A percentile compares a stretch with the other conserved stretches of the same genome.
These are phyloP conservation scores for Trematomus loennbergii DNA, from an alignment of 2,113 vertebrate genomes.

Conservation along the genomic window DNA sequence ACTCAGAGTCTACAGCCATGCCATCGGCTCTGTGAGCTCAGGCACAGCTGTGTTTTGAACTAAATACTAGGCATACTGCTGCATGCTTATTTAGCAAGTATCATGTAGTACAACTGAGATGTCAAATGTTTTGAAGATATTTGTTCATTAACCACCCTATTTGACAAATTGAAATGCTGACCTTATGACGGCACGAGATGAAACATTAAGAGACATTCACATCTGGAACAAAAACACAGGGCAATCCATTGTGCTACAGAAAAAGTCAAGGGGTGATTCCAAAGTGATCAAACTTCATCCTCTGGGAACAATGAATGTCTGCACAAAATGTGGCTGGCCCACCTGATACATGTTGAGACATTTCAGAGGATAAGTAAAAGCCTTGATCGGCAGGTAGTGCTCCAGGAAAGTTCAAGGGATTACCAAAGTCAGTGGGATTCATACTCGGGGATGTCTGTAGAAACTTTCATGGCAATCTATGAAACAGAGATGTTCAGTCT, in stretches of 20 bases:
- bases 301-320: not conserved
- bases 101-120: not conserved
- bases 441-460: not conserved
- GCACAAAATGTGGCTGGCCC: not conserved
- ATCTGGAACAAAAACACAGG: not conserved
- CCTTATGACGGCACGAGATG: not conserved
- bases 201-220: not conserved
- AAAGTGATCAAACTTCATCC: not conserved
- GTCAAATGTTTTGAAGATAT: not conserved
- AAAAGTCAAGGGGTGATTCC: not conserved
- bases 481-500: conserved; percentile 4
- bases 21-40: not conserved
- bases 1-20: conserved; percentile 8
- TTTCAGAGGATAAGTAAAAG: not conserved
- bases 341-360: not conserved
- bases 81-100: not conserved
- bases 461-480: not conserved
- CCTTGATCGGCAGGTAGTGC: not conserved
- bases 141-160: not conserved
- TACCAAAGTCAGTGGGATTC: not conserved
- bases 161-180: not conserved
- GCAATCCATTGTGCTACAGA: not conserved
- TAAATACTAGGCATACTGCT: not conserved
- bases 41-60: not conserved
- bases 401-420: not conserved